Conservation (phyloP, 2,113 vertebrate species). For the Electrona antarctica region DNA sequence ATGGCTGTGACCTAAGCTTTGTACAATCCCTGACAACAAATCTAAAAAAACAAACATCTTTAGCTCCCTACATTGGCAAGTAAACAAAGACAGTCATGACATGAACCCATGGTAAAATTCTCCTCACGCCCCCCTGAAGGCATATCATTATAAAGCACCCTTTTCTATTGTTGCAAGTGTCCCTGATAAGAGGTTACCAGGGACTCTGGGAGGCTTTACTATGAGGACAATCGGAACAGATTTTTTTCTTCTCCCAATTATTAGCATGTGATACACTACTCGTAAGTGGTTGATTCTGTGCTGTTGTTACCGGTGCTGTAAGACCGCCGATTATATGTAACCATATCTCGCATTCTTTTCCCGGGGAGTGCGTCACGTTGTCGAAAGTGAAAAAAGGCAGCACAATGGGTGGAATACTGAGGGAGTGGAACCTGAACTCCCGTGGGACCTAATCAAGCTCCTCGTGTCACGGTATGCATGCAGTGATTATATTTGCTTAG, state of each 20-base stretch:
- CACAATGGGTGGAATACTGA: constrained; percentile 18
- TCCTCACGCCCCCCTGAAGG: constrained; percentile 23
- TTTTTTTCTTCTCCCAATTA: too few species aligned
- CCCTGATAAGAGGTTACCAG: constrained; percentile 12
- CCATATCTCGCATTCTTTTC: background rate
- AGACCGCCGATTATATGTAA: constrained; percentile 7
- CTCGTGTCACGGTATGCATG: constrained; percentile 13
- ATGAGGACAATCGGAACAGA: background rate
- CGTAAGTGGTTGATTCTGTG: too few species aligned
- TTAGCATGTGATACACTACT: too few species aligned
- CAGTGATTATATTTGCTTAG: constrained; percentile 13
- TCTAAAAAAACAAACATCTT: constrained; percentile 22
- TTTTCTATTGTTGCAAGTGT: constrained; percentile 24
- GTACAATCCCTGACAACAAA: constrained; percentile 40
- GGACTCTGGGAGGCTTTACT: background rate
- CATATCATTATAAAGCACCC: constrained; percentile 37
- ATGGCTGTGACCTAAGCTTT: constrained; percentile 28
- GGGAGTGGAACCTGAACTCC: constrained; percentile 39
- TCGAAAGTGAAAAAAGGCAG: constrained; percentile 4
- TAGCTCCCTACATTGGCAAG: constrained; percentile 45
- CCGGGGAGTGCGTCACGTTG: constrained; percentile 8
- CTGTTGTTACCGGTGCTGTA: background rate
- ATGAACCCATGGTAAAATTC: constrained; percentile 3
- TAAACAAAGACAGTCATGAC: constrained; percentile 23
- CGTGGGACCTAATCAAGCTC: constrained; percentile 18